Base-by-base conservation (phyloP, 2,113 vertebrate species). In the Gavialis gangeticus region DNA sequence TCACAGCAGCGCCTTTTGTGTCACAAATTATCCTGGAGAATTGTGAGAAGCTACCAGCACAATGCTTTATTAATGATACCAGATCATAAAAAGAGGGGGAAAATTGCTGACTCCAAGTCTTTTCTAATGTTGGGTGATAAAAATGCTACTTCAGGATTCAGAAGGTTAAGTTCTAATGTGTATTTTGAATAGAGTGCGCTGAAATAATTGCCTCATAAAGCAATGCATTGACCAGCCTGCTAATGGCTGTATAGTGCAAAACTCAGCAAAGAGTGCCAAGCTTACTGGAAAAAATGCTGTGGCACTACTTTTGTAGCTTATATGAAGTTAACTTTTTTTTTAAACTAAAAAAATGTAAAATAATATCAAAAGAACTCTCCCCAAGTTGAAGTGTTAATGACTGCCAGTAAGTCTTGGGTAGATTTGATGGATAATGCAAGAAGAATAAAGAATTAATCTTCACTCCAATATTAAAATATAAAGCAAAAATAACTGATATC, bases 151-250 rank as follows among this genome's bases (percentile, higher is more conserved):
- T 98, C 98, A 98, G 98, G 98, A 98, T 98, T 98, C 98, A 98
- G 98, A 99, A 99, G 98, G 98, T 99, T 99, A 99, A 99, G 98
- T 98, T 98, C 98, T 98, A 98, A 98, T 99, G 98, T 98, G 98
- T 99, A 98, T 99, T 99, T 99, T 99, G 98, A 98, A 98, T 99
- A 98, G 97, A 98, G 98, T 98, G 98, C 97, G 98, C 98, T 98
- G 97, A 98, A 98, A 98, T 99, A 99, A 99, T 98, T 98, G 98
- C 98, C 98, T 99, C 99, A 99, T 99, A 99, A 99, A 99, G 98
- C 98, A 98, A 98, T 98, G 98, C 98, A 98, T 98, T 98, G 99
- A 98, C 98, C 97, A 98, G 98, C 98, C 98, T 98, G 98, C 98
- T 98, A 98, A 98, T 98, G 98, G 98, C 96, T 96, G 79, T 18